Evolutionary conservation across 2,888 invertebrate species (phyloP), one percentile per base, ranked within the genome.

Genomic region (Taphrorychus bicolor): DNA sequence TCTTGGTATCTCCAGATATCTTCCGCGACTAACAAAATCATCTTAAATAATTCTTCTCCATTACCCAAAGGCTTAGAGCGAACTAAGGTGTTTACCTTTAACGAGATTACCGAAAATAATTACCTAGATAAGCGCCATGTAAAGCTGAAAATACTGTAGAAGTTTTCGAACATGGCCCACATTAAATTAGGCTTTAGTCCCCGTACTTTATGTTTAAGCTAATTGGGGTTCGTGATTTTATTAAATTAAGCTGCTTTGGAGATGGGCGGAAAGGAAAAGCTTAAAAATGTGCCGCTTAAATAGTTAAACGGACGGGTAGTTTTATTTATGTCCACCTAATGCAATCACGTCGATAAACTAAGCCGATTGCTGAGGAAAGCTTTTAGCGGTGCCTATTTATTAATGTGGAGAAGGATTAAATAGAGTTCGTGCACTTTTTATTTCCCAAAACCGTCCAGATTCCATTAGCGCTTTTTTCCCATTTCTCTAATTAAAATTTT

Each of bases 311-410:
- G 32, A 32, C 19, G n/a, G 51, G 18, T 21, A 51, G 18, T 21
- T 18, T 51, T 51, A 19, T 19, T 21, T 51, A n/a, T 17, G 45
- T 18, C 45, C 18, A 51, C 21, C 19, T 76, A 73, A 7, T 22
- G n/a, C 52, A 22, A 21, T 53, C 53, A 22, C 21, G 18, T 32
- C 32, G 40, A 80, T 77, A 75, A 79, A 79, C 78, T 79, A 79
- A 79, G 79, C 79, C 78, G 79, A 80, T 80, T 80, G 77, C 71
- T 75, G 73, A 70, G 76, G 74, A 73, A 76, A 77, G 79, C 80
- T 80, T 80, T 80, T 78, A 80, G 73, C 76, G 73, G 32, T 59
- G 75, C 77, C 78, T 77, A 80, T 79, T 45, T 79, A 80, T 80
- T 79, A 76, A 80, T 79, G 78, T 77, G 75, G 61, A 73, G 73